Conservation (phyloP, 1,140 invertebrate species). For the Bombus fervidus region DNA sequence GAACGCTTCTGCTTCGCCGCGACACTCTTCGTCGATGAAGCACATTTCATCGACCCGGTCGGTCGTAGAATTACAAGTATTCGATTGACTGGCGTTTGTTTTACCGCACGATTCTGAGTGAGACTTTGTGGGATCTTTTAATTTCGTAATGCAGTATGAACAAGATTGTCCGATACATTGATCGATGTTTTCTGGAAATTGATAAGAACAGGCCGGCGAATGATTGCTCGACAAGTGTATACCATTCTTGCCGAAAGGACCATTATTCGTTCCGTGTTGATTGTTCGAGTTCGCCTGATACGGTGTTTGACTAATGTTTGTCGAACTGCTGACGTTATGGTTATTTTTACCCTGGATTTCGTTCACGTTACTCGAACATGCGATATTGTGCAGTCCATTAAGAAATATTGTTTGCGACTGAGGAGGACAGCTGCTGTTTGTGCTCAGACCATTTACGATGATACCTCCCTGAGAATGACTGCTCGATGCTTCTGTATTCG, state of each 20-base stretch:
- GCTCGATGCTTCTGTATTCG: conserved; percentile 79
- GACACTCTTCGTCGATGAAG: conserved; percentile 87
- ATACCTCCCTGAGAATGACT: conserved; percentile 67
- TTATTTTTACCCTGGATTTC: conserved; percentile 73
- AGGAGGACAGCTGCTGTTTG: conserved; percentile 58
- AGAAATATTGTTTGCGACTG: conserved; percentile 65
- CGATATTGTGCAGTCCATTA: conserved; percentile 66
- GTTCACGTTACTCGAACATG: conserved; percentile 61
- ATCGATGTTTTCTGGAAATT: conserved; percentile 71
- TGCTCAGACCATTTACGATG: conserved; percentile 60
- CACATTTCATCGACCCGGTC: conserved; percentile 84
- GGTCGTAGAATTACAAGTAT: neutral
- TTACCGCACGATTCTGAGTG: conserved; percentile 65
- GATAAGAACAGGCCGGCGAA: conserved; percentile 75
- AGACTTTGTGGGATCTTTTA: conserved; percentile 70
- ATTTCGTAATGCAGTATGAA: conserved; percentile 62
- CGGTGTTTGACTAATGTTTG: neutral
- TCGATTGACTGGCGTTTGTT: conserved; percentile 35
- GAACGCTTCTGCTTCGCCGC: conserved; percentile 61
- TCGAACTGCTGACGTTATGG: conserved; percentile 30
- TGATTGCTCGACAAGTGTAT: conserved; percentile 38
- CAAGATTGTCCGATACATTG: conserved; percentile 65
- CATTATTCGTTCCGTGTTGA: conserved; percentile 19
- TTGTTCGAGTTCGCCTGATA: neutral
- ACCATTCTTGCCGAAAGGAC: conserved; percentile 34